Percentiles rank a stretch among this genome's conserved stretches.
phyloP scores from a whole-genome alignment of 2,888 invertebrate genomes.

The Sabellastarte sp. region DNA sequence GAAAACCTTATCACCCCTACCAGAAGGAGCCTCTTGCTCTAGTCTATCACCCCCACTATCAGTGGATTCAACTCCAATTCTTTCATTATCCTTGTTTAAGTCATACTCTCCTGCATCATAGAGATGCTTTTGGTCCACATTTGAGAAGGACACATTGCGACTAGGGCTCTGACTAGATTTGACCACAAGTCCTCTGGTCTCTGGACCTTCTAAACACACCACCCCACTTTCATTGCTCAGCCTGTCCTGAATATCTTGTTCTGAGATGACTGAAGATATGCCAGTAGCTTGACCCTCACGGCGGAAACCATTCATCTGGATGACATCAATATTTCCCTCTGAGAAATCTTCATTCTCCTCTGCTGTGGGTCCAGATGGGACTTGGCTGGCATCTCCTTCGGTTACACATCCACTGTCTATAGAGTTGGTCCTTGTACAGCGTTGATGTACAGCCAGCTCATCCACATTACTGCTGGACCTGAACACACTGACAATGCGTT shows the following conservation, averaged over 20 bases:
- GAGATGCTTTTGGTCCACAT: background rate
- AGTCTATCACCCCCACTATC: no score
- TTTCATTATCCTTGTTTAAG: no score
- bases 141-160: background rate
- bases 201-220: no score
- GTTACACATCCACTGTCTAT: slow-evolving; percentile 24
- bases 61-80: background rate
- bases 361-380: no score
- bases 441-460: slow-evolving; percentile 2
- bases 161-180: background rate
- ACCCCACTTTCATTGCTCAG: no score
- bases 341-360: no score
- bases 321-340: no score
- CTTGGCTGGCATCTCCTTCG: slow-evolving; percentile 16
- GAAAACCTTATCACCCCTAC: background rate
- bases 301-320: background rate
- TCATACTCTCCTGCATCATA: background rate
- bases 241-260: no score
- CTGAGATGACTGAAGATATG: no score
- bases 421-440: slow-evolving; percentile 18
- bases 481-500: slow-evolving; percentile 1
- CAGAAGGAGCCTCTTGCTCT: no score
- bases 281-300: background rate
- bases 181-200: no score
- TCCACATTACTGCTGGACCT: background rate